phyloP scores from a whole-genome alignment of 2,888 invertebrate genomes.

The Nomada hirtipes region DNA sequence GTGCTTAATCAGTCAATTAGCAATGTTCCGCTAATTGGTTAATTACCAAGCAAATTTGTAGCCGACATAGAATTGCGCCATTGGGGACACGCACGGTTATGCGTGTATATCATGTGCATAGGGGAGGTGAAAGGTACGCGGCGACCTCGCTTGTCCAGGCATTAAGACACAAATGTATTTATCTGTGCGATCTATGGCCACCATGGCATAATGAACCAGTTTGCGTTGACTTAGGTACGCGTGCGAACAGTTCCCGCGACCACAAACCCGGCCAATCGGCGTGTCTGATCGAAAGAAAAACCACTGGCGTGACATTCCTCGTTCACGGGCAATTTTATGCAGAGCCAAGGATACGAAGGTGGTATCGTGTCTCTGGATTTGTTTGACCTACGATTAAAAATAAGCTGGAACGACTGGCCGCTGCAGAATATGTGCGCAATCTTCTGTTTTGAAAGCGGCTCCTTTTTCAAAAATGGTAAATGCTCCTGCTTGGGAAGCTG shows the following conservation, averaged over 20 bases:
- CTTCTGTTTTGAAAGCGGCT: not conserved
- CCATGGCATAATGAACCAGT: slow-evolving; percentile 48
- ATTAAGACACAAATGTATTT: slow-evolving; percentile 62
- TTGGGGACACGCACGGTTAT: slow-evolving; percentile 40
- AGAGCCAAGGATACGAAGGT: not conserved
- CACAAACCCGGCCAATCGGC: not conserved
- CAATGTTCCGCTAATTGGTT: slow-evolving; percentile 74
- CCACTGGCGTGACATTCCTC: not conserved
- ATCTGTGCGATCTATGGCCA: slow-evolving; percentile 43
- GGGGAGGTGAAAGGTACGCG: slow-evolving; percentile 53
- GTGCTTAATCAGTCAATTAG: slow-evolving; percentile 79
- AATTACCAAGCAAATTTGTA: slow-evolving; percentile 77
- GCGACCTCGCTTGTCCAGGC: slow-evolving; percentile 47
- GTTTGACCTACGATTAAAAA: no score
- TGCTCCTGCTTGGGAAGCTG: not conserved
- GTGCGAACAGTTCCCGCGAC: not conserved
- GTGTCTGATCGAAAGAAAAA: not conserved
- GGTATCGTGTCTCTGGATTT: not conserved
- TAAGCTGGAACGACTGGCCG: not conserved
- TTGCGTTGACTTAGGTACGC: slow-evolving; percentile 20
- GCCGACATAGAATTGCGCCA: slow-evolving; percentile 46
- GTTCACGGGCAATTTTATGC: not conserved
- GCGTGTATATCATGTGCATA: slow-evolving; percentile 32
- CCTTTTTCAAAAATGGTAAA: not conserved
- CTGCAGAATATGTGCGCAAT: not conserved